Evolutionary conservation across 2,797 vertebrate species (phyloP).

Genomic region (Poliocrania exsul): DNA sequence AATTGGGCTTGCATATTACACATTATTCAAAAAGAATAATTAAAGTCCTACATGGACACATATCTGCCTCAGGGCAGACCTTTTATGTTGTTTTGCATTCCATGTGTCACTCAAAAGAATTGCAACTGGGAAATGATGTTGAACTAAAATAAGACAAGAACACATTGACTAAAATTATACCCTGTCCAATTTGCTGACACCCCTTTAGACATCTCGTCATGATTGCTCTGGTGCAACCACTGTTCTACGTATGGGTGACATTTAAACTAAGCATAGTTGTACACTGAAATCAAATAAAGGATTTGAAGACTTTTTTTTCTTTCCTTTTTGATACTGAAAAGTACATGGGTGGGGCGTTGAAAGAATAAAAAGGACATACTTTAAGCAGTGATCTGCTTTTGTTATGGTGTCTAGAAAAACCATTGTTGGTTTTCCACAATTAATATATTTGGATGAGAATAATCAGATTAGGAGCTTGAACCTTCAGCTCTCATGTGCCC

Average conservation of each 20-base stretch:
- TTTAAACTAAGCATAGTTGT: constrained; percentile 41
- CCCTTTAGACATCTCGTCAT: constrained; percentile 71
- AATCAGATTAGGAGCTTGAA: constrained; percentile 12
- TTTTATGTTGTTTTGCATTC: constrained; percentile 80
- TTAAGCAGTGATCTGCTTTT: neutral
- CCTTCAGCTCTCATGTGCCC: neutral
- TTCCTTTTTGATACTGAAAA: neutral
- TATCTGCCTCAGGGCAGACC: constrained; percentile 75
- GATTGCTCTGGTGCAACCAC: constrained; percentile 47
- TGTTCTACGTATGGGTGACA: constrained; percentile 53
- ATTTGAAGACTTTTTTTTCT: neutral
- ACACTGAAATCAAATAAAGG: neutral
- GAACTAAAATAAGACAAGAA: constrained; percentile 81
- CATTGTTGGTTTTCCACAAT: neutral
- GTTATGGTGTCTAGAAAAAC: neutral
- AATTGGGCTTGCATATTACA: constrained; percentile 59
- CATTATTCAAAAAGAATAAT: constrained; percentile 80
- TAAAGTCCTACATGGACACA: constrained; percentile 76
- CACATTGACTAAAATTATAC: constrained; percentile 77
- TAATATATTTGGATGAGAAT: constrained; percentile 7
- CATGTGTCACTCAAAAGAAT: constrained; percentile 76
- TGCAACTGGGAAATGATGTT: constrained; percentile 77
- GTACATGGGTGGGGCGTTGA: neutral
- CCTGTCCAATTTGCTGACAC: constrained; percentile 77
- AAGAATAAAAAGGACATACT: neutral